phyloP scores from a whole-genome alignment of 2,797 vertebrate species.

The Diceros bicornis region DNA sequence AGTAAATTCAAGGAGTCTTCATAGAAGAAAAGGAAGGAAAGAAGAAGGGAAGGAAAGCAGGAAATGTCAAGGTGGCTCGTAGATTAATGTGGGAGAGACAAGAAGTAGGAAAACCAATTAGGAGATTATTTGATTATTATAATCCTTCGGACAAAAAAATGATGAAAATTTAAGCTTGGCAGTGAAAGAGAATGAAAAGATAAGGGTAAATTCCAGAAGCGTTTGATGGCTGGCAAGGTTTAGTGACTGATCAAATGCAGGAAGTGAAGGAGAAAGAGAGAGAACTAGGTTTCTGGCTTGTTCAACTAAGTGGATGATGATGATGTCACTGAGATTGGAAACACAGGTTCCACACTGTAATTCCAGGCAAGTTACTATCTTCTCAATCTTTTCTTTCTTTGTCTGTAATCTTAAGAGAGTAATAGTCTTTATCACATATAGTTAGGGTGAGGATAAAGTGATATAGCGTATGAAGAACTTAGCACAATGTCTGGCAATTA shows the following conservation, averaged over 20 bases:
- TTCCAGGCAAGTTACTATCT: background rate
- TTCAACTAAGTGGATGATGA: background rate
- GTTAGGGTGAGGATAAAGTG: background rate
- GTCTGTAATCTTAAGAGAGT: background rate
- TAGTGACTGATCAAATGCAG: background rate
- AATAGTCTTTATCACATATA: background rate
- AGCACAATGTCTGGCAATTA: background rate
- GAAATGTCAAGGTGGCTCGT: background rate
- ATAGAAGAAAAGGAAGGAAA: background rate
- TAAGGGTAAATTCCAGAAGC: slow-evolving; percentile 17
- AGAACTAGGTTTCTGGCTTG: background rate
- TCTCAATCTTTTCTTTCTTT: background rate
- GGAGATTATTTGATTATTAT: slow-evolving; percentile 3
- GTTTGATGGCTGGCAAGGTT: background rate
- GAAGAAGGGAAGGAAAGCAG: background rate
- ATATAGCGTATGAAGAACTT: background rate
- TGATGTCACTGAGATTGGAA: background rate
- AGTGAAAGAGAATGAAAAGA: background rate
- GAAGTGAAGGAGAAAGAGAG: background rate
- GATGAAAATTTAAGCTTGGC: background rate
- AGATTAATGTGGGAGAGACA: background rate
- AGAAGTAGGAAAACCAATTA: background rate
- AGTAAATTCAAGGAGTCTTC: background rate
- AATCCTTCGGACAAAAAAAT: background rate
- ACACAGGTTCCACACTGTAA: background rate